Percentiles rank a stretch among this genome's conserved stretches.
Evolutionary conservation across 2,113 vertebrate species (phyloP).

Genomic region (Todiramphus chloris): DNA sequence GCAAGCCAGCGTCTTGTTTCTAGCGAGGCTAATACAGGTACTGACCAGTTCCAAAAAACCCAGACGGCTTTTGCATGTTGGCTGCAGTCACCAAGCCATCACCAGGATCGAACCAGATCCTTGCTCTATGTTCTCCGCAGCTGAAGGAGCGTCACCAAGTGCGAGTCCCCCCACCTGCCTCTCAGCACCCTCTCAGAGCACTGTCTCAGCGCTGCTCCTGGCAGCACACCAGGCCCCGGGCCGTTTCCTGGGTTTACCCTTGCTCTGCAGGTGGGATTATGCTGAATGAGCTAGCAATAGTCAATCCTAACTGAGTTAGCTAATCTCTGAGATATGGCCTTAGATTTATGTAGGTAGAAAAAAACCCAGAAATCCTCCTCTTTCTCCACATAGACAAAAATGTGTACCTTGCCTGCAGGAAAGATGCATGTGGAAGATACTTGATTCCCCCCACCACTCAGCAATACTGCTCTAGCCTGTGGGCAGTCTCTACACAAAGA

Average conservation of each 20-base stretch:
- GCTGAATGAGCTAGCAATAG: background rate
- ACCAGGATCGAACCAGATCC: rapidly evolving
- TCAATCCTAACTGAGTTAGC: background rate
- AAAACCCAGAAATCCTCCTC: background rate
- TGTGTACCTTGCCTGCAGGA: background rate
- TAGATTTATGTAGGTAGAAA: background rate
- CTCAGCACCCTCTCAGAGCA: background rate
- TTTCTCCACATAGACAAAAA: background rate
- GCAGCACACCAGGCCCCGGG: background rate
- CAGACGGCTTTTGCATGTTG: background rate
- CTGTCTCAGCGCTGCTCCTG: background rate
- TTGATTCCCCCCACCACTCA: background rate
- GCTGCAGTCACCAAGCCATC: background rate
- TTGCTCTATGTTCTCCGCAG: background rate
- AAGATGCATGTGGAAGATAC: rapidly evolving
- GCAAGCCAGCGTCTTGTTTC: background rate
- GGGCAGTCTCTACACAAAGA: background rate
- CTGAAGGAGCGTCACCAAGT: background rate
- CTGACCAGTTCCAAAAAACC: background rate
- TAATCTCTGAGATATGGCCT: background rate
- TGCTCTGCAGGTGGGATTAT: background rate
- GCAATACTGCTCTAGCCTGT: background rate
- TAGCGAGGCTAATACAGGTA: background rate
- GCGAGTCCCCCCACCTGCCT: rapidly evolving
- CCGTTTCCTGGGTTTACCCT: background rate